Percentiles rank a stretch among this genome's conserved stretches.
These are phyloP conservation scores for Eupithecia inturbata DNA, from an alignment of 2,888 invertebrate genomes.

Conservation along the genomic window DNA sequence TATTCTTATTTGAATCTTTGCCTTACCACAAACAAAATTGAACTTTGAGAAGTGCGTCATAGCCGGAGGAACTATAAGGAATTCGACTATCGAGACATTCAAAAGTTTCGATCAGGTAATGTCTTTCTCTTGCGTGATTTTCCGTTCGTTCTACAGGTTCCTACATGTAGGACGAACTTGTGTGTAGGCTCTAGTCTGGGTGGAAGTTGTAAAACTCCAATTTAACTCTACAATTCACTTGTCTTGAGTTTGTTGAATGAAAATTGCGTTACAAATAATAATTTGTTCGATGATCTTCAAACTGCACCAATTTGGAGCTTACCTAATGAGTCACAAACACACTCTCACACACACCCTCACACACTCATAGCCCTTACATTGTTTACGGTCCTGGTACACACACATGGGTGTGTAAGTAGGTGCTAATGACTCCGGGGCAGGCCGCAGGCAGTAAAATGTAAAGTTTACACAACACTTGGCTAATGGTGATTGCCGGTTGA, in stretches of 20 bases:
- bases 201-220: neutral
- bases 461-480: constrained; percentile 12
- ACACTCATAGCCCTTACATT: neutral
- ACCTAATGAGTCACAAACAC: neutral
- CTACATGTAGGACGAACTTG: neutral
- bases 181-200: neutral
- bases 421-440: constrained; percentile 6
- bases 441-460: neutral
- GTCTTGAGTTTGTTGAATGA: neutral
- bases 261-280: neutral
- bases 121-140: neutral
- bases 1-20: neutral
- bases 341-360: too few relatives aligned
- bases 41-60: neutral
- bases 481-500: neutral
- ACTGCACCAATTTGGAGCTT: neutral
- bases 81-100: neutral
- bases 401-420: neutral
- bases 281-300: neutral
- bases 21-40: neutral
- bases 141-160: too few relatives aligned
- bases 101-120: neutral
- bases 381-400: neutral
- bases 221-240: neutral
- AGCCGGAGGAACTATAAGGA: neutral